Percentiles rank a stretch among this genome's conserved stretches.
Evolutionary conservation across 2,888 invertebrate species (phyloP).

Genomic region (Drosophila neotestacea): DNA sequence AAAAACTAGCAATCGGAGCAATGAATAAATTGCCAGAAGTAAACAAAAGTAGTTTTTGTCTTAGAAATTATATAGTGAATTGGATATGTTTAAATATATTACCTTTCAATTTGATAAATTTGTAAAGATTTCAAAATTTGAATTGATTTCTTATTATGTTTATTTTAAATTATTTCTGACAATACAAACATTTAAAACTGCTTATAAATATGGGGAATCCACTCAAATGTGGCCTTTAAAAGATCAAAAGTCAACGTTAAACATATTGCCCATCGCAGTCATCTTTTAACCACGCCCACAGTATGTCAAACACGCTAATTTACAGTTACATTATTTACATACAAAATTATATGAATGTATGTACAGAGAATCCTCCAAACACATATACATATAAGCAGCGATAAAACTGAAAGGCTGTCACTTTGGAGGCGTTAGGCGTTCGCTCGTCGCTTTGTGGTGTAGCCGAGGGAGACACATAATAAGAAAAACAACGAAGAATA

Average conservation of each 20-base stretch:
- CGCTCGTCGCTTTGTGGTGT: constrained; percentile 53
- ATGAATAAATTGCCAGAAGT: too few relatives aligned
- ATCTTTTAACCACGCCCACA: constrained; percentile 73
- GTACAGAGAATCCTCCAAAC: constrained; percentile 22
- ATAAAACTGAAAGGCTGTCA: constrained; percentile 81
- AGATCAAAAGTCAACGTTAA: constrained; percentile 65
- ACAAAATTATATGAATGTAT: constrained; percentile 37
- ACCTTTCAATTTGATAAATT: not conserved
- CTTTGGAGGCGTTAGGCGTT: constrained; percentile 75
- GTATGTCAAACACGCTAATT: constrained; percentile 78
- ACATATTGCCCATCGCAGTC: constrained; percentile 70
- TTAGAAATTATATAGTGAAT: too few relatives aligned
- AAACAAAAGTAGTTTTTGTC: too few relatives aligned
- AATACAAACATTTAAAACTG: constrained; percentile 15
- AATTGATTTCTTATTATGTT: not conserved
- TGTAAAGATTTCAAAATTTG: not conserved
- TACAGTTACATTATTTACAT: constrained; percentile 81
- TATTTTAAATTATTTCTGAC: not conserved
- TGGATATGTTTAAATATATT: too few relatives aligned
- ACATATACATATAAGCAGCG: constrained; percentile 34
- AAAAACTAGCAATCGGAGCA: too few relatives aligned
- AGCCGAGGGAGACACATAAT: constrained; percentile 38
- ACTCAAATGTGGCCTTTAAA: constrained; percentile 37
- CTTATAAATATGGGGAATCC: not conserved
- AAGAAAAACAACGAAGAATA: constrained; percentile 70